Percentiles rank a stretch among this genome's conserved stretches.
Evolutionary conservation across 2,888 invertebrate genomes (phyloP).

Genomic region (Temnothorax rugatulus): DNA sequence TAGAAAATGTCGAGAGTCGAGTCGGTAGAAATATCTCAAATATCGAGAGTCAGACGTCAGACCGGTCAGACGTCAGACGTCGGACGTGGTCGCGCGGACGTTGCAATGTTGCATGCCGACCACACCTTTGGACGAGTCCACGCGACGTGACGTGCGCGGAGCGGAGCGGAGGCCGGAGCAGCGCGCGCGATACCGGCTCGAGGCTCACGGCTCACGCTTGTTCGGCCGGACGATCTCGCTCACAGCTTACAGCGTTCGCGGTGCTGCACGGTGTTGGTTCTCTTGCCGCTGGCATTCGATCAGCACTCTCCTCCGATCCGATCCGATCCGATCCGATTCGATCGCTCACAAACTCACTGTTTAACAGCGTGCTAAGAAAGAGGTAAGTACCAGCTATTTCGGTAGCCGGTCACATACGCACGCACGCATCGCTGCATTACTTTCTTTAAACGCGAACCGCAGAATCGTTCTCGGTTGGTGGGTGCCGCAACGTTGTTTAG

Average conservation of each 20-base stretch:
- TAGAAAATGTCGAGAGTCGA: neutral
- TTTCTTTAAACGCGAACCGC: no score
- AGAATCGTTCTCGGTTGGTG: no score
- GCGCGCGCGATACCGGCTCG: constrained; percentile 49
- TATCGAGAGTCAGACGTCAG: no score
- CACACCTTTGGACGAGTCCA: constrained; percentile 80
- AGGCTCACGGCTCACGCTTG: constrained; percentile 62
- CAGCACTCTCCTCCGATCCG: neutral
- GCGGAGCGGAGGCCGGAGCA: constrained; percentile 1
- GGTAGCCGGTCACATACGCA: no score
- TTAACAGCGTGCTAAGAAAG: neutral
- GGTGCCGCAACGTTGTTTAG: no score
- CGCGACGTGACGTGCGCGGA: constrained; percentile 48
- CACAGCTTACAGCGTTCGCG: constrained; percentile 83
- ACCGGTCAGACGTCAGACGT: no score
- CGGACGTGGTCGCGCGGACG: no score
- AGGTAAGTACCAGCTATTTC: neutral
- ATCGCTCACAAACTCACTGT: neutral
- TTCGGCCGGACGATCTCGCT: constrained; percentile 80
- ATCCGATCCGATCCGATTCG: neutral
- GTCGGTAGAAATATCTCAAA: neutral
- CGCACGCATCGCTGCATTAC: no score
- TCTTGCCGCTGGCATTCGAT: constrained; percentile 68
- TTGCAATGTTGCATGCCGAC: constrained; percentile 68
- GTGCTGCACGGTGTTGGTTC: constrained; percentile 76